Conservation (phyloP, 1,140 invertebrate genomes). For the Maniola jurtina region DNA sequence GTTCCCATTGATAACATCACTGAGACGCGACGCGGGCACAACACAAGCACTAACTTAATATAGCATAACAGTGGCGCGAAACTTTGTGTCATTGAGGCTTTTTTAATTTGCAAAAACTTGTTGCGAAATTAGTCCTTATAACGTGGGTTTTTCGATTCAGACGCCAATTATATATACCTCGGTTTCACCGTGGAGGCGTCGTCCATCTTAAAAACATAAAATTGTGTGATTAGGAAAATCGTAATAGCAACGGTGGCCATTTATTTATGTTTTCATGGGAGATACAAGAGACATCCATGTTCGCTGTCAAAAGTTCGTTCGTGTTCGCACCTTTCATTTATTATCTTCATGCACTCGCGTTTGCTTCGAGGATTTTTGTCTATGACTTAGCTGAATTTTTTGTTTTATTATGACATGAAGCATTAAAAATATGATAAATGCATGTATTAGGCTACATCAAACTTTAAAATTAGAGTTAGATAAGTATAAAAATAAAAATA, state of each 20-base stretch:
- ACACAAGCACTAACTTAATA: conserved; percentile 44
- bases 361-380: conserved; percentile 23
- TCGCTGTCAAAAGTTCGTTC: conserved; percentile 56
- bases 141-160: not conserved
- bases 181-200: conserved; percentile 50
- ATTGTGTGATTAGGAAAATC: conserved; percentile 65
- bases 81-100: conserved; percentile 57
- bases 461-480: too few relatives aligned
- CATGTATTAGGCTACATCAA: too few relatives aligned
- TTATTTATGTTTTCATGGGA: conserved; percentile 72
- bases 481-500: not conserved
- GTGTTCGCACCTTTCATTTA: conserved; percentile 43
- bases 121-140: conserved; percentile 12
- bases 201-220: conserved; percentile 75
- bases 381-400: conserved; percentile 12
- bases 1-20: conserved; percentile 66
- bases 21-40: conserved; percentile 50
- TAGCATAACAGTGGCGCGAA: conserved; percentile 63
- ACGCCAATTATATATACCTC: conserved; percentile 47
- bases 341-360: conserved; percentile 23
- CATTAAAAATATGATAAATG: too few relatives aligned
- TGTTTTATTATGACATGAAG: not conserved
- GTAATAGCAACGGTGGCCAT: conserved; percentile 75
- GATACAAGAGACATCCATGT: conserved; percentile 60
- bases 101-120: conserved; percentile 52